Evolutionary conservation across 2,113 vertebrate species (phyloP).

Genomic region (Etheostoma cragini): DNA sequence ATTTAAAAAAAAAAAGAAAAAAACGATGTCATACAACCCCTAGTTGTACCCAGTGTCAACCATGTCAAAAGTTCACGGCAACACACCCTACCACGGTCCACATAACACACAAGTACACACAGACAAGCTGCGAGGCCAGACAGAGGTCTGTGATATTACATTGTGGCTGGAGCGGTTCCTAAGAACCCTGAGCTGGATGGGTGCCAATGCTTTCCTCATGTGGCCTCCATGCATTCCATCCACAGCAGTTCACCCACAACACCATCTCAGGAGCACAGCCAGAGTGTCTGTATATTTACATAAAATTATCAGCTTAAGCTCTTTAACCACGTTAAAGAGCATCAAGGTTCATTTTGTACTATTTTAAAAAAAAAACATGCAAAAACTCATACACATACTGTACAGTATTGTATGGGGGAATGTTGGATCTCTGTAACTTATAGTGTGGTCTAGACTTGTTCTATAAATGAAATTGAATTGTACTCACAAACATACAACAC

Average conservation of each 20-base stretch:
- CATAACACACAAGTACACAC: neutral
- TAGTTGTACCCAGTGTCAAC: no score
- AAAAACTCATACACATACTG: neutral
- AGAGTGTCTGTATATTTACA: neutral
- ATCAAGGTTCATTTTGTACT: neutral
- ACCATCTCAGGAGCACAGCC: constrained; percentile 1
- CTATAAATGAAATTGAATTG: no score
- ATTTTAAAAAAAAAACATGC: neutral
- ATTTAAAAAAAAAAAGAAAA: no score
- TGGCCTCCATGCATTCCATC: constrained; percentile 37
- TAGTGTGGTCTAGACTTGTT: no score
- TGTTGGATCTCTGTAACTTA: no score
- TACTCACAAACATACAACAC: neutral
- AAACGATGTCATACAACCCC: no score
- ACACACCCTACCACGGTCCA: neutral
- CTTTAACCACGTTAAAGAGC: neutral
- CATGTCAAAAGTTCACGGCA: constrained; percentile 19
- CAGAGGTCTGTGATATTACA: constrained; percentile 7
- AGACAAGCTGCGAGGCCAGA: constrained; percentile 25
- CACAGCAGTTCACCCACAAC: constrained; percentile 22
- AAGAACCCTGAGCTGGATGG: constrained; percentile 1
- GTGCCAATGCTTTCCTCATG: constrained; percentile 10
- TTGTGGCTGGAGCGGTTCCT: neutral
- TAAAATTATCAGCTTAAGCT: neutral
- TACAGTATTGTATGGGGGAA: neutral